Percentiles rank a stretch among this genome's conserved stretches.
These are phyloP conservation scores for Pollimyrus isidori DNA, from an alignment of 2,113 vertebrate species.

Conservation along the genomic window DNA sequence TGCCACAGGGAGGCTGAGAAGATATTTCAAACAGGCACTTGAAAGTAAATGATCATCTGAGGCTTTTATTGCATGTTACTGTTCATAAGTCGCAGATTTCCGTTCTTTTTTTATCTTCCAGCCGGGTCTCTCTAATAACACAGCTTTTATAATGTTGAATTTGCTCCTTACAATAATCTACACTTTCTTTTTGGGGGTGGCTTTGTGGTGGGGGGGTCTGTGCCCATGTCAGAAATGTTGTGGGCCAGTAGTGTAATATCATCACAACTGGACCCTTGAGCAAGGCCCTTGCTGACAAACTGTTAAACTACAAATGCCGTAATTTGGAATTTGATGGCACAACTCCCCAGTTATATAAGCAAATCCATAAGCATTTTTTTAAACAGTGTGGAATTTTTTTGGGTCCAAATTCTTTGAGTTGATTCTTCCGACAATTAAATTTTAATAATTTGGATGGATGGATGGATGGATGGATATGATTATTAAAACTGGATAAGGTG, in stretches of 20 bases:
- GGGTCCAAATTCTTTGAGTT: not conserved
- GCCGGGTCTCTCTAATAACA: not conserved
- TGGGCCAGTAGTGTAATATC: not conserved
- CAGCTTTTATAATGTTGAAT: not conserved
- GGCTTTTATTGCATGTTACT: not conserved
- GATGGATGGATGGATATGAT: not conserved
- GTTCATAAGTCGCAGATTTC: not conserved
- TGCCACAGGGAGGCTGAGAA: not conserved
- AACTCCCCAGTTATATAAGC: not conserved
- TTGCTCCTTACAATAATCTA: not conserved
- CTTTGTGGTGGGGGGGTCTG: not conserved
- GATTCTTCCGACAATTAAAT: not conserved
- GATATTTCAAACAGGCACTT: not conserved
- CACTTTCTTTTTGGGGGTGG: not conserved
- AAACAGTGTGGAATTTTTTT: not conserved
- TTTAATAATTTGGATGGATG: not conserved
- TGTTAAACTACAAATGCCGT: not conserved
- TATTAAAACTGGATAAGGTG: not conserved
- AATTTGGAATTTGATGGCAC: not conserved
- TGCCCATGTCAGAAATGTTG: not conserved
- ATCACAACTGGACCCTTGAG: not conserved
- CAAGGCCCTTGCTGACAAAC: not conserved
- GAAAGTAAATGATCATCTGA: not conserved
- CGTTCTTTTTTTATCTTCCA: not conserved
- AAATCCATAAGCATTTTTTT: not conserved